These are phyloP conservation scores for Sycophila sp. DNA, from an alignment of 1,140 invertebrate genomes.

Conservation along the genomic window DNA sequence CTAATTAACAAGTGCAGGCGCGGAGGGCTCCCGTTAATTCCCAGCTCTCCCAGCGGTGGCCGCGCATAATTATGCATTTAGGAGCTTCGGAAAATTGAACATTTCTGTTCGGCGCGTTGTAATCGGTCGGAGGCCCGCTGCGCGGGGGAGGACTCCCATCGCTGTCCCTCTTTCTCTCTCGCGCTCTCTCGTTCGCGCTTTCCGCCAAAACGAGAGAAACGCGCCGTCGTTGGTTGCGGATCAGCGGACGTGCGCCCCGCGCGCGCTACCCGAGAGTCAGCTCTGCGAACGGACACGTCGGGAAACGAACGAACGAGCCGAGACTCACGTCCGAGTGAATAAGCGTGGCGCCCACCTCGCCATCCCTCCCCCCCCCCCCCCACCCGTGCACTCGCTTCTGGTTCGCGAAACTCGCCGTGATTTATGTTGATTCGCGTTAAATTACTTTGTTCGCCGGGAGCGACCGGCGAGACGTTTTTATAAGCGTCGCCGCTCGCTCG, in stretches of 20 bases:
- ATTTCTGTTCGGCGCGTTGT: conserved; percentile 44
- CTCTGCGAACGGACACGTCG: not conserved
- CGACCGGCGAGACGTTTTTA: conserved; percentile 39
- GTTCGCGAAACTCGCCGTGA: conserved; percentile 45
- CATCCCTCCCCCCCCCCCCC: too few relatives aligned
- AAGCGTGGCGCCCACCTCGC: conserved; percentile 6
- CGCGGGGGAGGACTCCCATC: not conserved
- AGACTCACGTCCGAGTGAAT: not conserved
- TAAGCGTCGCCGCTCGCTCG: conserved; percentile 17
- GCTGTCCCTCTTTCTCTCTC: not conserved
- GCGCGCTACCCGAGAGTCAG: not conserved
- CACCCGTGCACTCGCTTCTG: conserved; percentile 23
- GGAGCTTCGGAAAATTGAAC: conserved; percentile 50
- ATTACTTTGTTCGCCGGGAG: conserved; percentile 49
- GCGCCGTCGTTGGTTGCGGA: not conserved
- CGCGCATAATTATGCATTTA: conserved; percentile 27
- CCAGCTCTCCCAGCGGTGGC: not conserved
- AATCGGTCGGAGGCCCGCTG: conserved; percentile 42
- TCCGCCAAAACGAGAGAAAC: not conserved
- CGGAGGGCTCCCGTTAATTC: not conserved
- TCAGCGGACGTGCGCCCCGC: not conserved
- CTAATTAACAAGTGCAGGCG: conserved; percentile 19
- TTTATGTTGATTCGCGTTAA: conserved; percentile 58
- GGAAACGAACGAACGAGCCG: not conserved
- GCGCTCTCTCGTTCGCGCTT: too few relatives aligned